Evolutionary conservation across 2,113 vertebrate species (phyloP).

Genomic region (Lathamus discolor): DNA sequence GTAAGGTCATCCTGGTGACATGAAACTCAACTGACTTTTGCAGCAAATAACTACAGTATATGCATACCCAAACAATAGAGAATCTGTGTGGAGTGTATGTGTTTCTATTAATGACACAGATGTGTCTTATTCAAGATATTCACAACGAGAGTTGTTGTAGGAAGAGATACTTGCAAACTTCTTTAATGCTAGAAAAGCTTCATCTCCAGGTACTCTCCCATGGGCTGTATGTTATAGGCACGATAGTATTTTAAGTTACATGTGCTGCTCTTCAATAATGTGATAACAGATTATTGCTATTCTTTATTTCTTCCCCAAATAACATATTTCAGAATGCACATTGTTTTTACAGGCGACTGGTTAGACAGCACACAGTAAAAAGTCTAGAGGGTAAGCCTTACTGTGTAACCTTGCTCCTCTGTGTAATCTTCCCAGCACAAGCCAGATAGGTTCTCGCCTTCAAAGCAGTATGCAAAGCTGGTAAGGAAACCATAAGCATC

Average conservation of each 20-base stretch:
- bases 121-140: neutral
- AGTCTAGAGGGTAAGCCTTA: neutral
- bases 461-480: neutral
- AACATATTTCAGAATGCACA: fast-evolving
- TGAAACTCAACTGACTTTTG: neutral
- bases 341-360: neutral
- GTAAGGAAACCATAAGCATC: neutral
- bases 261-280: neutral
- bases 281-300: neutral
- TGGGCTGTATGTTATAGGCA: neutral
- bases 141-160: neutral
- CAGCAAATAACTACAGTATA: neutral
- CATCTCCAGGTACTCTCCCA: neutral
- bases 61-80: neutral
- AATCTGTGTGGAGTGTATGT: fast-evolving
- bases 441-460: neutral
- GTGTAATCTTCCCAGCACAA: neutral
- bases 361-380: neutral
- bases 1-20: neutral
- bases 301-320: neutral
- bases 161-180: neutral
- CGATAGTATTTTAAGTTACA: neutral
- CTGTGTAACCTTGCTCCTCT: neutral
- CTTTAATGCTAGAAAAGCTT: neutral
- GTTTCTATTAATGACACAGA: neutral